A percentile compares a stretch with the other conserved stretches of the same genome.
Conservation (phyloP, 1,140 invertebrate species). For the Drosophila pallidifrons region DNA sequence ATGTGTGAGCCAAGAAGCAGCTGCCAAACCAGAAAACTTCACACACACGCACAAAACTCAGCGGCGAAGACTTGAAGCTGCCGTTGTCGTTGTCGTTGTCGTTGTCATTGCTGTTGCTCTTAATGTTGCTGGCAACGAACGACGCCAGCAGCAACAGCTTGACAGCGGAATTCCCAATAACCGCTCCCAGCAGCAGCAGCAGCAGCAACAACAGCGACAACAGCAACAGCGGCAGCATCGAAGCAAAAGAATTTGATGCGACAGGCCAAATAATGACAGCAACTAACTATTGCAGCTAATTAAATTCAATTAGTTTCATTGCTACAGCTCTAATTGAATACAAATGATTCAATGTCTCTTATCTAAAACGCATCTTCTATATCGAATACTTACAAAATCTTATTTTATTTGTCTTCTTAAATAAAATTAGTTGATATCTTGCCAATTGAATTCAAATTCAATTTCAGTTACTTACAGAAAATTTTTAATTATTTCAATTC, state of each 20-base stretch:
- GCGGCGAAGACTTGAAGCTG: conserved; percentile 26
- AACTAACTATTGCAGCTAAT: conserved; percentile 30
- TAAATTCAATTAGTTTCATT: conserved; percentile 11
- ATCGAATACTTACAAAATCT: background rate
- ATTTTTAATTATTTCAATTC: too few species aligned
- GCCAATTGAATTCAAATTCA: too few species aligned
- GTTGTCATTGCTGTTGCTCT: conserved; percentile 32
- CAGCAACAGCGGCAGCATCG: conserved; percentile 16
- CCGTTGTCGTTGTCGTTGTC: conserved; percentile 15
- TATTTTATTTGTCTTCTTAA: too few species aligned
- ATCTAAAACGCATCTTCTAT: background rate
- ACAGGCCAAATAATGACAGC: conserved; percentile 40
- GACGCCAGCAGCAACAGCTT: conserved; percentile 31
- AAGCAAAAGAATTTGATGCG: conserved; percentile 65
- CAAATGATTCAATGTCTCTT: background rate
- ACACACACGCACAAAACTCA: conserved; percentile 35
- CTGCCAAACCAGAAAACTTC: conserved; percentile 76
- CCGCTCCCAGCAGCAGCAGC: conserved; percentile 33
- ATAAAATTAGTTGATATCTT: too few species aligned
- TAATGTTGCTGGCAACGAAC: conserved; percentile 39
- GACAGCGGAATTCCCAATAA: conserved; percentile 42
- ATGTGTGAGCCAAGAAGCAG: conserved; percentile 72
- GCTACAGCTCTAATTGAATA: background rate
- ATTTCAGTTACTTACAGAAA: too few species aligned
- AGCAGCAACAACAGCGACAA: background rate